Conservation (phyloP, 2,113 vertebrate species). For the Ptychochromis oligacanthus region DNA sequence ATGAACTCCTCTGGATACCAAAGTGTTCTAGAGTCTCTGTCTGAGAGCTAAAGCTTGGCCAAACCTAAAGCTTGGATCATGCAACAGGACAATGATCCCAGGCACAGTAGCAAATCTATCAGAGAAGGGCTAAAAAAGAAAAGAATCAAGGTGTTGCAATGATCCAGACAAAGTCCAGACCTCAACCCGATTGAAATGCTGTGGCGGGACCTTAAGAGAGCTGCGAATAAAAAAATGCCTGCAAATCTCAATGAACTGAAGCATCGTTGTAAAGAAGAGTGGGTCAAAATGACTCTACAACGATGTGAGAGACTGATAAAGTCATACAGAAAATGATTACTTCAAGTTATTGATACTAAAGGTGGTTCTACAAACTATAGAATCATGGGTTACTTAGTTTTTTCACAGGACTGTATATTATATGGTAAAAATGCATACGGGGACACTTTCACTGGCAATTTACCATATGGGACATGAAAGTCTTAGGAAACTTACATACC, state of each 20-base stretch:
- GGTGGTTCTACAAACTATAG: background rate
- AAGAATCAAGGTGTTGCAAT: too few relatives aligned
- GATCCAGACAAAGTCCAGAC: background rate
- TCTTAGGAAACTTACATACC: too few relatives aligned
- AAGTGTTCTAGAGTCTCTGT: background rate
- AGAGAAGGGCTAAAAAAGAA: too few relatives aligned
- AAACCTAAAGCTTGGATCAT: background rate
- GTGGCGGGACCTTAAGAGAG: too few relatives aligned
- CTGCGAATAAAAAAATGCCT: background rate
- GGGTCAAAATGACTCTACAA: too few relatives aligned
- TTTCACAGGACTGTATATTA: background rate
- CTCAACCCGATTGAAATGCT: too few relatives aligned
- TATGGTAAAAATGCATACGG: background rate
- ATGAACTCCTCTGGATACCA: background rate
- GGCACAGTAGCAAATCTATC: too few relatives aligned
- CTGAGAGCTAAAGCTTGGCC: background rate
- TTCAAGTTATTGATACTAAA: background rate
- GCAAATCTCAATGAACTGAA: background rate
- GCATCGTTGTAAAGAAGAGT: background rate
- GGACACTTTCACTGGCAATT: too few relatives aligned
- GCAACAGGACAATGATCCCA: too few relatives aligned
- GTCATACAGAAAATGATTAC: background rate
- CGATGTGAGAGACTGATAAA: background rate
- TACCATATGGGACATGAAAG: too few relatives aligned
- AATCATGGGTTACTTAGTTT: background rate